Evolutionary conservation across 1,140 invertebrate genomes (phyloP), one percentile per base, ranked within the genome.

Genomic region (Hyposmocoma kahamanoa): DNA sequence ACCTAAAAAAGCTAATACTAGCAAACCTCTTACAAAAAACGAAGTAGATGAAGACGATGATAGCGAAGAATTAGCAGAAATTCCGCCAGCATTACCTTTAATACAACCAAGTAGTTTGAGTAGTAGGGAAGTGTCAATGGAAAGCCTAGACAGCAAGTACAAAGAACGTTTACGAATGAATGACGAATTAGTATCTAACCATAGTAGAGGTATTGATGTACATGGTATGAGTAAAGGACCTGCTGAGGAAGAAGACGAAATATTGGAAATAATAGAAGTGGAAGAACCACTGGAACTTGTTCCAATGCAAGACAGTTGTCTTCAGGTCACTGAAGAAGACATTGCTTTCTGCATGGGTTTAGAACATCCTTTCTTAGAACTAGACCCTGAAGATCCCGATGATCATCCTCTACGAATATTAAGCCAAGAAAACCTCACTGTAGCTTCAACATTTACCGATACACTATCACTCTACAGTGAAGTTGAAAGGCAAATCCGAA

Each of bases 291-390:
- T 91, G 50, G 93, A 95, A 75, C 92, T 92, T 2, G 93, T 95
- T 10, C 93, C 94, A 11, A 95, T 91, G 87, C 92, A 93, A 76
- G 94, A 96, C 68, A 92, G 90, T 49, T 95, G 93, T 61, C 82
- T 96, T 19, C 95, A 96, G 87, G 95, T 96, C 1, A 97, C 95
- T 1, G 95, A 97, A 86, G 95, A 96, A 83, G 95, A 97, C 68
- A 96, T 97, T 36, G 94, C 94, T 1, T 89, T 93, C 46, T 95
- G 94, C 66, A 95, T 96, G 92, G 92, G 93, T 6, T 87, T 89
- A 47, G 92, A 94, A 81, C 91, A 93, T 87, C 90, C 90, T 28
- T 69, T 93, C 10, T 90, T 90, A 0, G 91, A 94, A 82, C 89
- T 90, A 17, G 91, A 94, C 62, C 90, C 87, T 64, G 78, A 87